Evolutionary conservation across 2,888 invertebrate genomes (phyloP), one percentile per base, ranked within the genome.

Genomic region (Dasypogon diadema): DNA sequence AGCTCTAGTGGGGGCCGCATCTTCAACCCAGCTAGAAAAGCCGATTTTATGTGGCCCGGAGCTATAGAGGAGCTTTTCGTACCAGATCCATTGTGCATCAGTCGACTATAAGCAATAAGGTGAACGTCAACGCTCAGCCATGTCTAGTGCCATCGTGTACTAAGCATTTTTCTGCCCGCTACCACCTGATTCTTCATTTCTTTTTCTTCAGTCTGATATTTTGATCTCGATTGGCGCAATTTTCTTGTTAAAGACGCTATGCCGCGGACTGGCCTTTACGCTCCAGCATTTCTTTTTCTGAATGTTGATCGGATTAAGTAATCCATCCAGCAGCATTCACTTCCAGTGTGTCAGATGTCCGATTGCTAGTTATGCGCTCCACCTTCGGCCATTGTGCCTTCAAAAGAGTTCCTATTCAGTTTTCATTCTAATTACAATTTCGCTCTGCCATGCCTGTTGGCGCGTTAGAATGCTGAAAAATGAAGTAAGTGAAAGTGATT

Each of bases 141-240:
- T 16, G 6, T 30, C 30, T 26, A 16, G 16, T 30, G 12, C 24
- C 16, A 16, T 21, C 8, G 37, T n/a, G n/a, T 60, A 60, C 14
- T 60, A 37, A 37, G 37, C 34, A 58, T 63, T 65, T 42, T 54
- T 54, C 51, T 46, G 30, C 18, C 30, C 30, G 30, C 34, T 34
- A 24, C 30, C 21, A 51, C 34, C 16, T 16, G 65, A 22, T 8
- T 34, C 30, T 21, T 34, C 54, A 51, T 51, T 46, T 34, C 54
- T 18, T 54, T 12, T 18, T 14, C 18, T 30, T 46, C 30, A 5
- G n/a, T 18, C 30, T 34, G 54, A 70, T 70, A 70, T 70, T 70
- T 70, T 70, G 70, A 70, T 70, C 70, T 70, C 70, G 70, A 70
- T 70, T 70, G 54, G 54, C 34, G 54, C 54, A 70, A 54, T 70